These are phyloP conservation scores for Puma concolor DNA, from an alignment of 2,113 vertebrate genomes.

Conservation along the genomic window DNA sequence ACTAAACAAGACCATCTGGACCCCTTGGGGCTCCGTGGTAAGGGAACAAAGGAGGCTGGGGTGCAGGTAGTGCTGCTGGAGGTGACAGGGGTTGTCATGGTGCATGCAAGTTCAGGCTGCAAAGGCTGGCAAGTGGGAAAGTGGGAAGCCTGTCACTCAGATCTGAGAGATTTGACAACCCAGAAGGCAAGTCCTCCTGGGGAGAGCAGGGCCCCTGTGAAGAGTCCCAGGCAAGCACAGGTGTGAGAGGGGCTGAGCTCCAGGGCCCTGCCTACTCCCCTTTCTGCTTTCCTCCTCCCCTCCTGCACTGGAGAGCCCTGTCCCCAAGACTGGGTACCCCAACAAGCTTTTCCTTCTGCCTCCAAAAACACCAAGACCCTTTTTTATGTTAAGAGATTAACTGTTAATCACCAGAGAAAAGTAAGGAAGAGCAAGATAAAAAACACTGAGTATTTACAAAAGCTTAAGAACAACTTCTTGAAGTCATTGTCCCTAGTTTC, in stretches of 20 bases:
- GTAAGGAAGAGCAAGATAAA: neutral
- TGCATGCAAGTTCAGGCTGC: neutral
- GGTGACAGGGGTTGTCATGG: neutral
- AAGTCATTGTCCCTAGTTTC: neutral
- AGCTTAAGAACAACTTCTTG: neutral
- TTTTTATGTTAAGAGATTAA: constrained; percentile 23
- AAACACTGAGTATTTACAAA: neutral
- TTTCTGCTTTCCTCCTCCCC: neutral
- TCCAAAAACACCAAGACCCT: neutral
- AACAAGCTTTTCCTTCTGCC: neutral
- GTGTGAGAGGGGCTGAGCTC: neutral
- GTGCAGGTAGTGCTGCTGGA: neutral
- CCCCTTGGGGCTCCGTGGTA: neutral
- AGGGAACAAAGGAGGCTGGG: neutral
- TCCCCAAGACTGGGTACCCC: neutral
- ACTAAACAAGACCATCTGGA: neutral
- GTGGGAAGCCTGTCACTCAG: neutral
- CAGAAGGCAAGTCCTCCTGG: neutral
- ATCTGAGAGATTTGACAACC: neutral
- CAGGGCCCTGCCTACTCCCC: neutral
- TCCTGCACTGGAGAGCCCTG: too few relatives aligned
- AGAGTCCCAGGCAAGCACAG: neutral
- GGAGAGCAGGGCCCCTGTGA: neutral
- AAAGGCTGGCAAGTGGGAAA: neutral
- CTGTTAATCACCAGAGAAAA: neutral